Base-by-base conservation (phyloP, 2,888 invertebrate species). In the Pteria penguin region DNA sequence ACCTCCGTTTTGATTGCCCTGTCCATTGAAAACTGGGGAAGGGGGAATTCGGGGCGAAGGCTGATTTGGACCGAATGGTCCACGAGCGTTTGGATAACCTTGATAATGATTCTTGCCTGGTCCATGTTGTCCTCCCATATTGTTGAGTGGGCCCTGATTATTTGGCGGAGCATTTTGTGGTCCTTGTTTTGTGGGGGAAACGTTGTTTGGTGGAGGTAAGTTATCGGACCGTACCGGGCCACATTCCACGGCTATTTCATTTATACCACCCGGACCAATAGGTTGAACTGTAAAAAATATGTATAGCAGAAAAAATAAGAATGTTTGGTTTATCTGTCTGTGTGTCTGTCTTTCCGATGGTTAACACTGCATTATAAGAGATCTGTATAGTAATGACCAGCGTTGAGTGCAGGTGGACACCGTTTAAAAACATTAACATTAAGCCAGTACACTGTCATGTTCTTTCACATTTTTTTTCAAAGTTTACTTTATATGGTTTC, bases 251-350 rank as follows among this genome's bases (percentile, higher is more conserved):
- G 31, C 58, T 36, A 74, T 55, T 45, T 74, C 62, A 31, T 29
- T 55, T 5, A 22, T 29, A 14, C 52, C 36, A 14, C 74, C 74
- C 1, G 29, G n/a, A 3, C 62, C 68, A 11, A 55, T 27, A 8
- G 66, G 27, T 33, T 61, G 74, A n/a, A 68, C 74, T 74, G 29
- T 8, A 62, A 36, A 70, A 36, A 70, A n/a, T n/a, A n/a, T n/a
- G n/a, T n/a, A n/a, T n/a, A n/a, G n/a, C n/a, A n/a, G n/a, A n/a
- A n/a, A n/a, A n/a, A n/a, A n/a, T n/a, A n/a, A n/a, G n/a, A n/a
- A n/a, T n/a, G n/a, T n/a, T n/a, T n/a, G n/a, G n/a, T n/a, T n/a
- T n/a, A n/a, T n/a, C n/a, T n/a, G n/a, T n/a, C n/a, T n/a, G n/a
- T n/a, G n/a, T n/a, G n/a, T n/a, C n/a, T n/a, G n/a, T n/a, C n/a